phyloP scores from a whole-genome alignment of 2,797 vertebrate species.

The Cyclopterus lumpus region DNA sequence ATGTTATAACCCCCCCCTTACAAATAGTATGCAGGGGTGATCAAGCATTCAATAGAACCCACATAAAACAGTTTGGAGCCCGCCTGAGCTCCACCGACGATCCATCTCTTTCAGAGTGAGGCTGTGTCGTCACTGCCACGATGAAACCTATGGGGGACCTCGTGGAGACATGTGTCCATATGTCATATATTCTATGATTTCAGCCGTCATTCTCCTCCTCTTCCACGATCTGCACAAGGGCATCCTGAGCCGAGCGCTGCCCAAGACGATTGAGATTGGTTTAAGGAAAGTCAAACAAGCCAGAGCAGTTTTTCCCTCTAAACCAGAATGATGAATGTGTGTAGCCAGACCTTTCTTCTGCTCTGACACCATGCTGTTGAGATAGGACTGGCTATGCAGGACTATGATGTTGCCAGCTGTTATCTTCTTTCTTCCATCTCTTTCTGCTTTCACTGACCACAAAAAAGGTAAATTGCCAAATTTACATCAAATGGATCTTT shows the following conservation, averaged over 20 bases:
- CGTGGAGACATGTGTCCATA: no score
- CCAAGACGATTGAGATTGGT: neutral
- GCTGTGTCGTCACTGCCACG: no score
- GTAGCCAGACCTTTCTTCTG: neutral
- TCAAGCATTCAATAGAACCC: no score
- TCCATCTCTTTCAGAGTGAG: no score
- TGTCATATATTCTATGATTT: neutral
- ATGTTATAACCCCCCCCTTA: neutral
- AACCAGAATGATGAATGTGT: neutral
- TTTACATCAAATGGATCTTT: neutral
- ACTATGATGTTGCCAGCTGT: neutral
- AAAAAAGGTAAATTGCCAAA: constrained; percentile 1
- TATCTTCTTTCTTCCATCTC: neutral
- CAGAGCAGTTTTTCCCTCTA: neutral
- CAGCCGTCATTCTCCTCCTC: neutral
- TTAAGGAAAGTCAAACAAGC: neutral
- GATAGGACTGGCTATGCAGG: neutral
- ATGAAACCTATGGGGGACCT: no score
- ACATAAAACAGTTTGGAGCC: no score
- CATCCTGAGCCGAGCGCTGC: neutral
- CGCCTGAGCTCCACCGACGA: no score
- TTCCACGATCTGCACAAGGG: no score
- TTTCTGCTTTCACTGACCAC: neutral
- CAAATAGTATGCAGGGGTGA: no score
- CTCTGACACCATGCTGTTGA: neutral